Conservation (phyloP, 2,888 invertebrate genomes). For the Tiphia femorata region DNA sequence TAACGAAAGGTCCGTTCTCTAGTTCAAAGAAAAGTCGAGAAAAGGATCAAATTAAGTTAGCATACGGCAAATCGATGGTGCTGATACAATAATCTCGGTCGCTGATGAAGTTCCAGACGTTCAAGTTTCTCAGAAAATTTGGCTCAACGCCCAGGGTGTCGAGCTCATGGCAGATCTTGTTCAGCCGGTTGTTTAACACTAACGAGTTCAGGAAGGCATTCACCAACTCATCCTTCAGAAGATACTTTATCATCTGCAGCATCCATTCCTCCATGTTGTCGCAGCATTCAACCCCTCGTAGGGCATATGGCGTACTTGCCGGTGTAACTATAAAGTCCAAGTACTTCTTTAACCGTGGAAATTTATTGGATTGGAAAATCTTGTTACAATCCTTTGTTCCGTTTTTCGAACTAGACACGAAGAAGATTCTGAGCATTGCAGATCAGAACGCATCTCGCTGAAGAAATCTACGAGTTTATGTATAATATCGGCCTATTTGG, state of each 20-base stretch:
- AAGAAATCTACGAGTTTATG: too few species aligned
- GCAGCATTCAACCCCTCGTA: constrained; percentile 17
- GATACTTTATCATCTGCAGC: constrained; percentile 42
- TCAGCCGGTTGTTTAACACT: constrained; percentile 48
- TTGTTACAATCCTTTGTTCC: too few species aligned
- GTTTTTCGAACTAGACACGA: too few species aligned
- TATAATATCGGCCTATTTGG: too few species aligned
- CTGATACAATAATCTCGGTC: constrained; percentile 49
- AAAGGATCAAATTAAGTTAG: too few species aligned
- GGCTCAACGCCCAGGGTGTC: constrained; percentile 40
- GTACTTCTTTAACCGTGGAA: constrained; percentile 39
- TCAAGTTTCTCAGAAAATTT: constrained; percentile 37
- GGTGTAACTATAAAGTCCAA: constrained; percentile 30
- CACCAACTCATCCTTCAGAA: constrained; percentile 45
- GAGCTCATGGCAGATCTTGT: constrained; percentile 46
- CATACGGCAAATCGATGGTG: too few species aligned
- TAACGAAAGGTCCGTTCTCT: too few species aligned
- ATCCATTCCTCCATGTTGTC: constrained; percentile 16
- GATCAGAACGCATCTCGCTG: too few species aligned
- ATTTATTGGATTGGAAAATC: too few species aligned
- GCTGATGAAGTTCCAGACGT: constrained; percentile 46
- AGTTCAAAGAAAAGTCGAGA: too few species aligned
- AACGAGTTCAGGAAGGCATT: constrained; percentile 50
- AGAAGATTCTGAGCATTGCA: too few species aligned
- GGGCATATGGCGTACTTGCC: constrained; percentile 23